Base-by-base conservation (phyloP, 2,888 invertebrate genomes). In the Clanis bilineata region DNA sequence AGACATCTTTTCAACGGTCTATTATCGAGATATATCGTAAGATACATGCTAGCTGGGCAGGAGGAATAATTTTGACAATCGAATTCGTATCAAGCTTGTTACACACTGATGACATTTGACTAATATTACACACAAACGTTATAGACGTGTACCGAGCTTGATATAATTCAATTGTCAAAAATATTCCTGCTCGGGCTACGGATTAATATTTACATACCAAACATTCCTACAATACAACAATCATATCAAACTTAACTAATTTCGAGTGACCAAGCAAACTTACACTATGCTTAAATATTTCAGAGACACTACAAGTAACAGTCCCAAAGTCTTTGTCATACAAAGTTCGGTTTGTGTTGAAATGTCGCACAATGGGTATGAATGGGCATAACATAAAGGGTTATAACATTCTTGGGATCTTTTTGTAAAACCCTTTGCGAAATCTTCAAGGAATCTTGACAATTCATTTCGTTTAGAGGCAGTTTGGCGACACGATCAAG, bases 371-470 rank as follows among this genome's bases (percentile, higher is more conserved):
- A 58, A 51, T 39, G 39, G 38, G 22, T 36, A 36, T 36, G 38
- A 47, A 38, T 23, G 38, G 18, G 38, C 21, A 38, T 56, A 60
- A 56, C 22, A 22, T 25, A 55, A 39, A 47, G 59, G 45, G 45
- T 60, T 38, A 56, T 32, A 60, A 60, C 44, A 59, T 59, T 56
- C 59, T 60, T 60, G 23, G 45, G 36, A 45, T 45, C 23, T 56
- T 43, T 43, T 56, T 25, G 22, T 12, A 36, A 45, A 56, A 56
- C 55, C 45, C 44, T 56, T 45, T 22, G 2, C 3, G 23, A 39
- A 25, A 60, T 45, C 45, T 25, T 45, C 22, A 44, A 56, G 55
- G 45, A 56, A 60, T 60, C 36, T 45, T 45, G 45, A 56, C 45
- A 56, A 45, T 59, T 44, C 39, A 23, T 55, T 58, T 58, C 28